Evolutionary conservation across 2,113 vertebrate genomes (phyloP), one percentile per base, ranked within the genome.

Genomic region (Sylvia atricapilla): DNA sequence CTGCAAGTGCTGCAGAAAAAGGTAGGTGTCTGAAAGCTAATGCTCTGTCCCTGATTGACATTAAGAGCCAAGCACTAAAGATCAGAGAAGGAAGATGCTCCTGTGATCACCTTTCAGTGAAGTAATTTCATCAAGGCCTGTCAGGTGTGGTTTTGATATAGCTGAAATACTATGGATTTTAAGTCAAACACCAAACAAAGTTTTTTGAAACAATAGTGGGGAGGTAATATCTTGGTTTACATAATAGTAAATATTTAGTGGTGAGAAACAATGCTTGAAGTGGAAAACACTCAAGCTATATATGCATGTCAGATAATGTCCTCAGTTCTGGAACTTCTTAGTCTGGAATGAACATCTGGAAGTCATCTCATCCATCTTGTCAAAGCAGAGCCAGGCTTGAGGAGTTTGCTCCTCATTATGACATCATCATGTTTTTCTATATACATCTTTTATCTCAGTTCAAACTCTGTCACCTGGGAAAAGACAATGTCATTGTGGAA

Each of bases 331-430:
- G 60, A 83, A 88, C 46, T 46, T 58, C 24, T 56, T 68, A 44
- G 13, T 37, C 59, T 80, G 53, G 35, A 85, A 60, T 23, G 62
- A 93, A 76, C 85, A 95, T 82, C 82, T 94, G 94, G 85, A 93
- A 83, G 8, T 81, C 47, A 75, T 81, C 86, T 92, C 43, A 50
- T 70, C 73, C 86, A 7, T 44, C 15, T 41, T 58, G 59, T 59
- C 68, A 89, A 59, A 91, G 53, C 58, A 69, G 30, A 60, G 62
- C 49, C 74, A 79, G 37, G 15, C 56, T 63, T 53, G 43, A 80
- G 41, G 44, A 67, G 39, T 81, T 81, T 74, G 8, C 13, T 76
- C 43, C 20, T 90, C 50, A 7, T 33, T 81, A 21, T 67, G 72
- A 86, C 63, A 70, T 77, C 66, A 83, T 53, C 24, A 11, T 53